Evolutionary conservation across 2,888 invertebrate species (phyloP), one percentile per base, ranked within the genome.

Genomic region (Aporophyla nigra): DNA sequence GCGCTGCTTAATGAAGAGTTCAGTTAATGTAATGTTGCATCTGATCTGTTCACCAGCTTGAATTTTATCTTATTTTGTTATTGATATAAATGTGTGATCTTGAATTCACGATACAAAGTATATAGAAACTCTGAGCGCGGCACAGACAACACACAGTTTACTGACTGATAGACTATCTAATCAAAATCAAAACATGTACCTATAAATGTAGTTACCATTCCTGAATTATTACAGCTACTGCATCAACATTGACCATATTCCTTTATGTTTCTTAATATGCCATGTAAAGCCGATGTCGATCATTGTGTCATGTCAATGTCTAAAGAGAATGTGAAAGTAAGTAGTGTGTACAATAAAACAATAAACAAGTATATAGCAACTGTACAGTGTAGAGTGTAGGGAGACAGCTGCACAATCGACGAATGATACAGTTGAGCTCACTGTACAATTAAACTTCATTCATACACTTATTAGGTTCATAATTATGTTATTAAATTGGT

Each of bases 1-100:
- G 21, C 19, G 51, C 12, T 9, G 27, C n/a, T 43, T 80, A 71
- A 80, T 80, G 27, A 74, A 74, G 53, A 70, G 66, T 54, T 70
- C 49, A 56, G 14, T 54, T 59, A 40, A 59, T 69, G 61, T 10
- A 54, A 72, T 56, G 3, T 71, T 40, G 58, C 21, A 19, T 51
- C 21, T n/a, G 14, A 59, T 51, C n/a, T 12, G 16, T 24, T 46
- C 19, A 66, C 14, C 19, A 56, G 24, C 46, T 69, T 33, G 7
- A 16, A n/a, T 54, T 69, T 54, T 1, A 69, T 43, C 54, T 27
- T 19, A 46, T 46, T 27, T 27, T 49, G 49, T 61, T 6, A 61
- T 56, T 2, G 21, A 24, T 14, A 7, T 40, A 19, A n/a, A 40
- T 40, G 16, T 14, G 43, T 27, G 43, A 19, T 68, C 14, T 27